Evolutionary conservation across 2,888 invertebrate species (phyloP).

Genomic region (Scaptomyza polygonia): DNA sequence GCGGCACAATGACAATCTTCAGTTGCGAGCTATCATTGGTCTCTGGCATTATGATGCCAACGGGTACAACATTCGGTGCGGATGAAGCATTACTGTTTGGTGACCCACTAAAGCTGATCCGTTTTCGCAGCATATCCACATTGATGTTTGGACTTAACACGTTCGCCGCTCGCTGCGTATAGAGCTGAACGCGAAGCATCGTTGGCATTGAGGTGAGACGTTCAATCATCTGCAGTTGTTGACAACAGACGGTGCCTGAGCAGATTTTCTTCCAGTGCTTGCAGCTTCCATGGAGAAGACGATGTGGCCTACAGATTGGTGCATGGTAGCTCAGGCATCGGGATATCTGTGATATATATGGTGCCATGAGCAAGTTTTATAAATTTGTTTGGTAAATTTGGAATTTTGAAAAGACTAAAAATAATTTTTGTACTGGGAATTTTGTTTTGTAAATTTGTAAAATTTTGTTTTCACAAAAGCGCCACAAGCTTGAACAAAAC

Average conservation of each 20-base stretch:
- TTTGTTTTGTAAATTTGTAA: conserved; percentile 1
- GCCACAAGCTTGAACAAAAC: conserved; percentile 5
- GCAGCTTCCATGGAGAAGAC: conserved; percentile 43
- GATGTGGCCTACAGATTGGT: conserved; percentile 52
- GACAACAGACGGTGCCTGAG: conserved; percentile 19
- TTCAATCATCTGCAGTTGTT: conserved; percentile 12
- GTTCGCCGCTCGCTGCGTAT: conserved; percentile 42
- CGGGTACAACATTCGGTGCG: conserved; percentile 39
- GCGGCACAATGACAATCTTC: conserved; percentile 76
- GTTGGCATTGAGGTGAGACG: conserved; percentile 15
- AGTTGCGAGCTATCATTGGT: conserved; percentile 31
- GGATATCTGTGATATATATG: conserved; percentile 65
- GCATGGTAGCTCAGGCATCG: conserved; percentile 63
- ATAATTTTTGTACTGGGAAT: conserved; percentile 8
- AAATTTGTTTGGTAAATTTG: not conserved
- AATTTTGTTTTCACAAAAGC: not conserved
- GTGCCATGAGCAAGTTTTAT: conserved; percentile 26
- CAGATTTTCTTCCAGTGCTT: conserved; percentile 47
- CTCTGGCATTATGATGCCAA: conserved; percentile 61
- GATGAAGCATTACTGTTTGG: conserved; percentile 1
- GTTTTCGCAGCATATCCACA: conserved; percentile 59
- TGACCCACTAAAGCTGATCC: conserved; percentile 61
- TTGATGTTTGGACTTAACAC: conserved; percentile 46
- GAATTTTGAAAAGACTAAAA: conserved; percentile 11
- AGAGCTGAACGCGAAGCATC: conserved; percentile 50